Evolutionary conservation across 2,113 vertebrate species (phyloP), one percentile per base, ranked within the genome.

Genomic region (Montifringilla adamsi): DNA sequence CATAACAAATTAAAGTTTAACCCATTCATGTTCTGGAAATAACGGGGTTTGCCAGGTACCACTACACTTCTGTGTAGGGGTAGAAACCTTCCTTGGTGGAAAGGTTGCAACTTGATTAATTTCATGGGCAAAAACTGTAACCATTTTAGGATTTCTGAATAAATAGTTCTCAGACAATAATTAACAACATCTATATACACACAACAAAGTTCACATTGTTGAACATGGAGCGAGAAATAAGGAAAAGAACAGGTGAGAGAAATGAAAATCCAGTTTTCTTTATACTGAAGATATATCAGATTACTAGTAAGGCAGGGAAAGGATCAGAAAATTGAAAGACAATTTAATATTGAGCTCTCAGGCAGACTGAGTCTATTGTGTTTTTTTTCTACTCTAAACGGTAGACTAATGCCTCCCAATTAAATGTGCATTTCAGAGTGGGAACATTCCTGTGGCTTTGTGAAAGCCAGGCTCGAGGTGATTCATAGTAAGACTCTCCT

Each of bases 401-500:
- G 56, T 60, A 91, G 60, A 84, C 60, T 50, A 94, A 82, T 87
- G 64, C 41, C 56, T 91, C 75, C 56, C 44, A 87, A 87, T 93
- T 92, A 94, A 90, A 52, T 55, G n/a, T 64, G 52, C 2, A 2
- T 93, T 96, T 93, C 52, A n/a, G 73, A 93, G 31, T 52, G 31
- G 53, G 72, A 95, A 72, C 91, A 91, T 94, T 91, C 86, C 80
- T 89, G 59, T 87, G 91, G 89, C 63, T 84, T 93, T 90, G 64
- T 1, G 19, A 93, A 90, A 90, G 50, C 24, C 56, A 70, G 35
- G 28, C 20, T 89, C 2, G 24, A 86, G 50, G 64, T 81, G 92
- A 92, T 83, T 94, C 92, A 93, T 55, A 47, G 19, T 27, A 63
- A 86, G 46, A 17, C 13, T 87, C 37, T 90, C 20, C 67, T 86